Conservation (phyloP, 2,888 invertebrate genomes). For the Drosophila formosana region DNA sequence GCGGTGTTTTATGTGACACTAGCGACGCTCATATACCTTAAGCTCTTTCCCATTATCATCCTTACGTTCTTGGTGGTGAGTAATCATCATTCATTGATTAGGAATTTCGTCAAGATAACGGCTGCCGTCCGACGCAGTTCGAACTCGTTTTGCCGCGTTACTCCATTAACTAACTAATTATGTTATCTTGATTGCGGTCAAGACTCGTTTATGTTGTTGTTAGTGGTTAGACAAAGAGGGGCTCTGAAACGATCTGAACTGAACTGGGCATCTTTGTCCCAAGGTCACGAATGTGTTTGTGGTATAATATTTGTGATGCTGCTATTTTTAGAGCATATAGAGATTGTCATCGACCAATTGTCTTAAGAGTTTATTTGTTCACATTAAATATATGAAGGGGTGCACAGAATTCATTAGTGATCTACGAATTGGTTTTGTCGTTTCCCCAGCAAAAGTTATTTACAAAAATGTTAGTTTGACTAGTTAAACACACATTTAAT, state of each 20-base stretch:
- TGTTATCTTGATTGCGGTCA: slow-evolving; percentile 24
- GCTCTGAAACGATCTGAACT: slow-evolving; percentile 18
- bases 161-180: slow-evolving; percentile 42
- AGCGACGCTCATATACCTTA: slow-evolving; percentile 85
- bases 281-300: slow-evolving; percentile 60
- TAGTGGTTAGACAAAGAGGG: slow-evolving; percentile 5
- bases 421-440: no score
- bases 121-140: slow-evolving; percentile 10
- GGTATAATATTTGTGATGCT: slow-evolving; percentile 62
- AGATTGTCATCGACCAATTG: slow-evolving; percentile 16
- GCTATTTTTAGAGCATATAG: slow-evolving; percentile 59
- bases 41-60: slow-evolving; percentile 80
- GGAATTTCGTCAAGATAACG: slow-evolving; percentile 26
- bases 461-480: no score
- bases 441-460: no score
- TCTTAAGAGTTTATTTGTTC: slow-evolving; percentile 13
- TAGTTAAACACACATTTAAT: no score
- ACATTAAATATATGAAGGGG: not conserved
- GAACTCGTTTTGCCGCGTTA: slow-evolving; percentile 51
- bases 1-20: slow-evolving; percentile 85
- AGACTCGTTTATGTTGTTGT: slow-evolving; percentile 36
- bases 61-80: slow-evolving; percentile 85
- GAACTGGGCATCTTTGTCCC: slow-evolving; percentile 31
- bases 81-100: slow-evolving; percentile 65
- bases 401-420: no score